Evolutionary conservation across 2,888 invertebrate genomes (phyloP).

Genomic region (Hydrotaea cyrtoneurina): DNA sequence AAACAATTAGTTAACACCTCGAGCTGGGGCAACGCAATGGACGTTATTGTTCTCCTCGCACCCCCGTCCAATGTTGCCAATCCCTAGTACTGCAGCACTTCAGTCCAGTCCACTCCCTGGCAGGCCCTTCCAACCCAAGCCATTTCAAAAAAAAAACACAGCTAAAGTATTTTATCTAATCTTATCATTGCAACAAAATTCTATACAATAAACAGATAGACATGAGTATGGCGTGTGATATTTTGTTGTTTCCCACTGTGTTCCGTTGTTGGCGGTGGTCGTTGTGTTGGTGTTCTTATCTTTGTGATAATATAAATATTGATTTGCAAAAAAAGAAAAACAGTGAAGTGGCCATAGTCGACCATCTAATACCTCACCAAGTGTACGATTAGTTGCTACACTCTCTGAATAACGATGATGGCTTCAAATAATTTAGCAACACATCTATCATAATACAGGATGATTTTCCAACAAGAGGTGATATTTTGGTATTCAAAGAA

Average conservation of each 20-base stretch:
- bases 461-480: too few species aligned
- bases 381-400: too few species aligned
- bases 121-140: slow-evolving; percentile 17
- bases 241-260: neutral
- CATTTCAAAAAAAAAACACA: slow-evolving; percentile 26
- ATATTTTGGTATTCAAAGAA: too few species aligned
- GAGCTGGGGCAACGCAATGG: neutral
- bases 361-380: neutral
- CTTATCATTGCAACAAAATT: slow-evolving; percentile 54
- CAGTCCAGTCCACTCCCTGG: too few species aligned
- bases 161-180: slow-evolving; percentile 64
- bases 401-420: too few species aligned
- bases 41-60: neutral
- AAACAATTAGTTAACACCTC: neutral
- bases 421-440: too few species aligned
- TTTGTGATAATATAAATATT: slow-evolving; percentile 54
- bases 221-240: neutral
- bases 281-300: neutral
- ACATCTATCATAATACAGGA: too few species aligned
- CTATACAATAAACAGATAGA: neutral
- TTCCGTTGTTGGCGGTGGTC: neutral
- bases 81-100: too few species aligned
- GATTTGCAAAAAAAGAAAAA: slow-evolving; percentile 53
- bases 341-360: neutral
- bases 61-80: neutral